Evolutionary conservation across 2,113 vertebrate genomes (phyloP).

Genomic region (Loxodonta africana): DNA sequence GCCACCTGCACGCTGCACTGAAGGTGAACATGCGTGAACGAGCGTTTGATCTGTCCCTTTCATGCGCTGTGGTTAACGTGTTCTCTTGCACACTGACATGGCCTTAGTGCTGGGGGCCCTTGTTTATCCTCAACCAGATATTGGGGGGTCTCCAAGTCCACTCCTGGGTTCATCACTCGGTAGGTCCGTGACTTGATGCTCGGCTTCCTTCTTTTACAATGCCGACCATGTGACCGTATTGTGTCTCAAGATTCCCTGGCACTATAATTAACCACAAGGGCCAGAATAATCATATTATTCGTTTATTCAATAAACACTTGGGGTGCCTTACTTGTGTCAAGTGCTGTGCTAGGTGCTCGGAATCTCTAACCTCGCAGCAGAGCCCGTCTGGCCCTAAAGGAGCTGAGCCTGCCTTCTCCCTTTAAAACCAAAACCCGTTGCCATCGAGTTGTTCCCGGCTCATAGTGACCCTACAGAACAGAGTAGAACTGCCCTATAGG

Average conservation of each 20-base stretch:
- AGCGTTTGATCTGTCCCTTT: accelerated
- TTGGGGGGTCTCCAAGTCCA: not conserved
- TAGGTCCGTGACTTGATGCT: not conserved
- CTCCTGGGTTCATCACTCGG: accelerated
- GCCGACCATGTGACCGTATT: accelerated
- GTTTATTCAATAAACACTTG: not conserved
- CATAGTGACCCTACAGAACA: too few species aligned
- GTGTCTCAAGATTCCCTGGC: not conserved
- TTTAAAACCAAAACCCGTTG: too few species aligned
- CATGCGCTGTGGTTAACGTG: accelerated
- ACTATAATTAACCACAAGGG: not conserved
- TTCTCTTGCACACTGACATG: not conserved
- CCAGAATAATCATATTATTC: not conserved
- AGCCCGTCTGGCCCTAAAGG: not conserved
- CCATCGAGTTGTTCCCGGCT: too few species aligned
- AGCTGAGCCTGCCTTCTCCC: not conserved
- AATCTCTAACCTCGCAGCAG: not conserved
- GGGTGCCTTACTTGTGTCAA: not conserved
- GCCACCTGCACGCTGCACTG: accelerated
- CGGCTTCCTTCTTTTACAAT: not conserved
- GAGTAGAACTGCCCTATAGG: too few species aligned
- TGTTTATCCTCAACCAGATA: not conserved
- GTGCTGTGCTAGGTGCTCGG: not conserved
- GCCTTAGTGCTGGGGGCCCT: accelerated
- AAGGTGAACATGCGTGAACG: accelerated